These are phyloP conservation scores for Drosophila parthenogenetica DNA, from an alignment of 2,888 invertebrate species.

Conservation along the genomic window DNA sequence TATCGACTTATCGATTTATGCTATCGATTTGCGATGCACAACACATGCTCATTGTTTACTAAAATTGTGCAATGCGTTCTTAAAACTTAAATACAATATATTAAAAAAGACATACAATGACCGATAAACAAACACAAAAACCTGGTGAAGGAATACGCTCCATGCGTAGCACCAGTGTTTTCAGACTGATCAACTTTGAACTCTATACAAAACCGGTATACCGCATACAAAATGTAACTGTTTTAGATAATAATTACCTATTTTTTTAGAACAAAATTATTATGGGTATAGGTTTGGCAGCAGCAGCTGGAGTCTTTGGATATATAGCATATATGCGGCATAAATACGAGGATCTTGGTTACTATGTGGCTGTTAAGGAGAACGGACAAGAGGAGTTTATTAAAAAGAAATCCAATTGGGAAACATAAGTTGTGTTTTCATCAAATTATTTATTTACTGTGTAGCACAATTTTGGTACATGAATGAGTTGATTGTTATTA, in stretches of 20 bases:
- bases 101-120: constrained; percentile 36
- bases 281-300: constrained; percentile 92
- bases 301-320: constrained; percentile 90
- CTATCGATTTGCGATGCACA: constrained; percentile 26
- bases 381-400: constrained; percentile 88
- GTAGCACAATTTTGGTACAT: constrained; percentile 79
- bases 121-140: constrained; percentile 41
- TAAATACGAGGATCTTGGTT: constrained; percentile 91
- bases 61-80: constrained; percentile 50
- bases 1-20: constrained; percentile 1
- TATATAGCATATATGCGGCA: constrained; percentile 94
- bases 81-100: neutral
- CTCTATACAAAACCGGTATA: constrained; percentile 94
- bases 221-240: constrained; percentile 55
- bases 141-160: constrained; percentile 76
- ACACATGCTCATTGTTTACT: constrained; percentile 36
- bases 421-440: constrained; percentile 75
- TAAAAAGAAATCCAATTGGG: constrained; percentile 91
- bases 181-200: constrained; percentile 94
- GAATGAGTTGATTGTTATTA: constrained; percentile 59
- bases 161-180: constrained; percentile 88
- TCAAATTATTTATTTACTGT: constrained; percentile 75
- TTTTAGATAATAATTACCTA: neutral
- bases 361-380: constrained; percentile 91
- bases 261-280: constrained; percentile 91